Base-by-base conservation (phyloP, 1,140 invertebrate species). In the Dendrolimus kikuchii region DNA sequence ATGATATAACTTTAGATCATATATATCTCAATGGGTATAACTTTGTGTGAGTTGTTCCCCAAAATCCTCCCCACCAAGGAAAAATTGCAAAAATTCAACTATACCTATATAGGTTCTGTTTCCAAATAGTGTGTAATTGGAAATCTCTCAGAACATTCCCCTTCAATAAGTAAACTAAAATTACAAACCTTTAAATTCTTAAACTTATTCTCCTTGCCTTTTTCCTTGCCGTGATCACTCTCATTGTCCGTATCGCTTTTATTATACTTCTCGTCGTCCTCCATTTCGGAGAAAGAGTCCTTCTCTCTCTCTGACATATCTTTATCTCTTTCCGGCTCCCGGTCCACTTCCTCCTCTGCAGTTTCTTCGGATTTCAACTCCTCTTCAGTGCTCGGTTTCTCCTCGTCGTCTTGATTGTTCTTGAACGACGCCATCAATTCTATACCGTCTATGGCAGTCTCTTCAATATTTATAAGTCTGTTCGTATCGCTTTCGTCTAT, bases 371-470 rank as follows among this genome's bases (percentile, higher is more conserved):
- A 59, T 58, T 77, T 80, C 2, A 68, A 5, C 9, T 84, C 79
- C 51, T 85, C 81, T 59, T 83, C 82, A 5, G 77, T 79, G 60
- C 73, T 81, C 0, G 78, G 75, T 61, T 83, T 83, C 53, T 86
- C 80, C 51, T 84, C 82, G 6, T 83, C 83, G 55, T 84, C 81
- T 40, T 74, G 72, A 38, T 64, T 58, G 5, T 70, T 74, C 46
- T 79, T 78, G 55, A 80, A 82, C 41, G 63, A 71, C n/a, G 79
- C 81, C 81, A 86, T 85, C 2, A 86, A 72, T 44, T 88, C 83
- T 49, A 88, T 88, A 5, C 87, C 87, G 50, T 88, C 86, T 45
- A 88, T 84, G 4, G 87, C 87, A 0, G 87, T 87, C 55, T 88
- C 87, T 39, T 88, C 87, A 39, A 88, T 86, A 46, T 87, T 68